Conservation (phyloP, 2,888 invertebrate species). For the Balanococcus diminutus region DNA sequence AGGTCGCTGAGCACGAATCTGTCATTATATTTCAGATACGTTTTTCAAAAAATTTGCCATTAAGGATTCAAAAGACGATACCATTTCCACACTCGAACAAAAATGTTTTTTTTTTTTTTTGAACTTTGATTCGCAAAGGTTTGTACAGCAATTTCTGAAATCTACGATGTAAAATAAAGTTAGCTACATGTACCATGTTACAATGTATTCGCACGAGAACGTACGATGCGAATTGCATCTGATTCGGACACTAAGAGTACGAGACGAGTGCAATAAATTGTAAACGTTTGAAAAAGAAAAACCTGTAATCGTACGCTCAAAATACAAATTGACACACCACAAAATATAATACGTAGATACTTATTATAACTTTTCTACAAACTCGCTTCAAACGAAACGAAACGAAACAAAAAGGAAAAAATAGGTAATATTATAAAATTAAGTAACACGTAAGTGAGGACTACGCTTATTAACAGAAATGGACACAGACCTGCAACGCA, state of each 20-base stretch:
- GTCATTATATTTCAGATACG: too few species aligned
- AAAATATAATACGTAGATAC: neutral
- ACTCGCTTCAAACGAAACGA: neutral
- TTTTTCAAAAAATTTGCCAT: too few species aligned
- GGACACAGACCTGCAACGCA: neutral
- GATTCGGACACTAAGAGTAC: neutral
- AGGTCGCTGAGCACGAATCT: too few species aligned
- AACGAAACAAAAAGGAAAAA: neutral
- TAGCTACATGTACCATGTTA: too few species aligned
- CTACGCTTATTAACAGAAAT: neutral
- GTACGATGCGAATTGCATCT: neutral
- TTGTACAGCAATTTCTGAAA: too few species aligned
- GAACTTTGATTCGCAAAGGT: too few species aligned
- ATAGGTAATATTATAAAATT: neutral
- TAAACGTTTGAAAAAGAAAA: neutral
- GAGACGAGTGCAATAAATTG: neutral
- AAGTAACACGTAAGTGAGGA: constrained; percentile 32
- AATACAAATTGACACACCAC: constrained; percentile 11
- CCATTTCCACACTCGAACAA: too few species aligned
- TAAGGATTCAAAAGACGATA: too few species aligned
- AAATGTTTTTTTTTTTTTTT: too few species aligned
- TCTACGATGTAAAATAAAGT: too few species aligned
- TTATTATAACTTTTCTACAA: constrained; percentile 23
- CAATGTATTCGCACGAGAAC: too few species aligned
- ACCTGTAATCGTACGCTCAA: neutral